Evolutionary conservation across 2,888 invertebrate genomes (phyloP).

Genomic region (Monoplex corrugatus): DNA sequence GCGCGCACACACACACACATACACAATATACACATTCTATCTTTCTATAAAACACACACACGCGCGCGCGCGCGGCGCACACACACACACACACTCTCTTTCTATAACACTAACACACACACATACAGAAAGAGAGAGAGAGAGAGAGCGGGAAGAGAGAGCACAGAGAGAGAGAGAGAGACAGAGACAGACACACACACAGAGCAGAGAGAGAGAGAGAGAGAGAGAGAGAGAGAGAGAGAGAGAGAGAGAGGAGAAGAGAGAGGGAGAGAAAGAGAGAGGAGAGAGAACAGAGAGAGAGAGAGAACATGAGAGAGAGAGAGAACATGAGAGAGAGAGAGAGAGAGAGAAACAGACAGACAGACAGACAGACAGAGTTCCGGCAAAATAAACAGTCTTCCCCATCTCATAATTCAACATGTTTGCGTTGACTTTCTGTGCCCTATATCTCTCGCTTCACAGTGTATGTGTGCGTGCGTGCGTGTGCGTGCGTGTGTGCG

Average conservation of each 20-base stretch:
- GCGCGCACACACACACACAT: neutral
- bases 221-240: neutral
- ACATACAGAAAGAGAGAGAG: too few relatives aligned
- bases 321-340: too few relatives aligned
- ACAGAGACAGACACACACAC: neutral
- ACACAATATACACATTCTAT: neutral
- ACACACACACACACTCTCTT: slow-evolving; percentile 17
- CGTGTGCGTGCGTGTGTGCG: slow-evolving; percentile 12
- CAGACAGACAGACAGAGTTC: neutral
- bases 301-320: too few relatives aligned
- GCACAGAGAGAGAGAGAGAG: neutral
- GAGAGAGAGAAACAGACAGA: neutral
- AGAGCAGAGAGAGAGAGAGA: neutral
- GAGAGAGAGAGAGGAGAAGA: neutral
- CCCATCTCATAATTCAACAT: neutral
- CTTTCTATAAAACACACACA: neutral
- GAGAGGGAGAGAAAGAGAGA: neutral
- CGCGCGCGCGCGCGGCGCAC: neutral
- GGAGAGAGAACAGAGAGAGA: neutral
- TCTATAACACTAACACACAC: slow-evolving; percentile 14
- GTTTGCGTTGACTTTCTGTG: neutral
- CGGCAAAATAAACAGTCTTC: neutral
- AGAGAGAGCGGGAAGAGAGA: too few relatives aligned
- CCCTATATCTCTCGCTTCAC: neutral
- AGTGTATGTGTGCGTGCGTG: slow-evolving; percentile 3